Evolutionary conservation across 1,140 invertebrate genomes (phyloP).

Genomic region (Drosophila prosaltans): DNA sequence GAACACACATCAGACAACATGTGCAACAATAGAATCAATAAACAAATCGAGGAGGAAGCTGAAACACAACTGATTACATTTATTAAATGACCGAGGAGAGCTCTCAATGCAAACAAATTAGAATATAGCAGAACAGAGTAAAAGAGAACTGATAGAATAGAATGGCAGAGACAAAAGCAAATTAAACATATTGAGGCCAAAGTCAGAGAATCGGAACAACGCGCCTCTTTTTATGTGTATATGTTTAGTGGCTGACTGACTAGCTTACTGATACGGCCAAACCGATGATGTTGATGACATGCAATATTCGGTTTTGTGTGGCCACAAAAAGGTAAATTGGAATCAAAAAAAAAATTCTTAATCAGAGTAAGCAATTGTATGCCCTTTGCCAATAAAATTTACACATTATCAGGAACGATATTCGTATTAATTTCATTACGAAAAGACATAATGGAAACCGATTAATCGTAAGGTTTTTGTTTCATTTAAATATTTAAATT

Average conservation of each 20-base stretch:
- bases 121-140: slow-evolving; percentile 17
- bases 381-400: not conserved
- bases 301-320: slow-evolving; percentile 24
- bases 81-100: slow-evolving; percentile 13
- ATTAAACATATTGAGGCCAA: slow-evolving; percentile 57
- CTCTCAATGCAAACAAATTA: slow-evolving; percentile 47
- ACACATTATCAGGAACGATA: not conserved
- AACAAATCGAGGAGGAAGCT: slow-evolving; percentile 32
- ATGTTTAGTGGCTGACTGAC: not conserved
- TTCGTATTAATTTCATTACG: no score
- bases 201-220: slow-evolving; percentile 49
- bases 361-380: slow-evolving; percentile 1
- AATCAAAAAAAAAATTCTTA: slow-evolving; percentile 10
- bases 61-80: slow-evolving; percentile 52
- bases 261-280: slow-evolving; percentile 8
- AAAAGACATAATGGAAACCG: no score
- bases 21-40: slow-evolving; percentile 52
- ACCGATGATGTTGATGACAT: slow-evolving; percentile 35
- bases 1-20: slow-evolving; percentile 25
- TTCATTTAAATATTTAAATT: no score
- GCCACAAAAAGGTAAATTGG: slow-evolving; percentile 15
- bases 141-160: slow-evolving; percentile 1
- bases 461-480: no score
- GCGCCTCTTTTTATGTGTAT: slow-evolving; percentile 3
- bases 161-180: slow-evolving; percentile 21